Conservation (phyloP, 2,888 invertebrate genomes). For the Nematopogon swammerdamellus region DNA sequence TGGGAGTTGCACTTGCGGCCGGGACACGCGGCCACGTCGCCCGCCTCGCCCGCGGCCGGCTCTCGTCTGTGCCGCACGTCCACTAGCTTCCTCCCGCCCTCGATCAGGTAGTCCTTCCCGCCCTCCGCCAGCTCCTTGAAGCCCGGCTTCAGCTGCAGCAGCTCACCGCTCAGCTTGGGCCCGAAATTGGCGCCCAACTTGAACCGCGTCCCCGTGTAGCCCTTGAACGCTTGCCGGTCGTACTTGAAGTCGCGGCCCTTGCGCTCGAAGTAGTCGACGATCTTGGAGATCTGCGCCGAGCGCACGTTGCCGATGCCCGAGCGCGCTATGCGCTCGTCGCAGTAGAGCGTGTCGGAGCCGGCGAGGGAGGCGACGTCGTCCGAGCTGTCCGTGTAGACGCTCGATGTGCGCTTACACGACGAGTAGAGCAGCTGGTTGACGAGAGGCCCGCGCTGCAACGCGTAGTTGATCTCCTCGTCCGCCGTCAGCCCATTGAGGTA, state of each 20-base stretch:
- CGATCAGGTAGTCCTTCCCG: slow-evolving; percentile 22
- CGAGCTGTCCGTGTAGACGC: slow-evolving; percentile 83
- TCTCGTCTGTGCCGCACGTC: slow-evolving; percentile 22
- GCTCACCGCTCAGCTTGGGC: slow-evolving; percentile 15
- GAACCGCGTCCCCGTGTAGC: slow-evolving; percentile 21
- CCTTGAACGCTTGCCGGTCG: slow-evolving; percentile 28
- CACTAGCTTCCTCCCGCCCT: slow-evolving; percentile 13
- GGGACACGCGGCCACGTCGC: slow-evolving; percentile 12
- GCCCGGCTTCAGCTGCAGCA: slow-evolving; percentile 13
- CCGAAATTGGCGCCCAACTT: slow-evolving; percentile 15
- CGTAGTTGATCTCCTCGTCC: slow-evolving; percentile 39
- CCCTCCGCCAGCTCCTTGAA: slow-evolving; percentile 13
- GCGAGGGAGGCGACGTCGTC: slow-evolving; percentile 81
- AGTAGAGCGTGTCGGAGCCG: slow-evolving; percentile 69
- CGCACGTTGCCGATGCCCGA: slow-evolving; percentile 48
- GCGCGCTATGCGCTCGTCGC: slow-evolving; percentile 63
- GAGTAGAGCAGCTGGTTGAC: slow-evolving; percentile 53
- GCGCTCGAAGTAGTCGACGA: slow-evolving; percentile 86
- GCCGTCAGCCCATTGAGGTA: slow-evolving; percentile 42
- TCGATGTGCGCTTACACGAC: slow-evolving; percentile 66
- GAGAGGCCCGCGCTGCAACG: slow-evolving; percentile 34
- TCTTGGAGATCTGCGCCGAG: slow-evolving; percentile 72
- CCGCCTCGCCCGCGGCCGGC: slow-evolving; percentile 16
- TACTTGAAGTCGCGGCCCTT: slow-evolving; percentile 62
- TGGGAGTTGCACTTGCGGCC: slow-evolving; percentile 50